phyloP scores from a whole-genome alignment of 2,888 invertebrate genomes.

The Mythimna lalbum region DNA sequence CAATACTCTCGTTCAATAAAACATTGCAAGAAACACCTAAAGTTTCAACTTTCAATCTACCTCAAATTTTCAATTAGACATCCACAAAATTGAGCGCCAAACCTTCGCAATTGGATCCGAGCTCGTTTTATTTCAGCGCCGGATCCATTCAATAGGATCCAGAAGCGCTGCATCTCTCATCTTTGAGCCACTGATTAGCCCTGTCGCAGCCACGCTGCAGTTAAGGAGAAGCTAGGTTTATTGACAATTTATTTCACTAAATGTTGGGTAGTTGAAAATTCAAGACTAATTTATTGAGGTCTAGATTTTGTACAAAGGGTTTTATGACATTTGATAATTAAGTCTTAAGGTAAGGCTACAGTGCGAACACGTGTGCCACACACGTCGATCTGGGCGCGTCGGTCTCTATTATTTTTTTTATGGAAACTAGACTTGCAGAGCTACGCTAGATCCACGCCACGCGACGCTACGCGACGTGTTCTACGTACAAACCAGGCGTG shows the following conservation, averaged over 20 bases:
- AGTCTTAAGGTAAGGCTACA: too few relatives aligned
- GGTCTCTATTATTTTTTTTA: too few relatives aligned
- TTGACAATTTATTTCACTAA: slow-evolving; percentile 12
- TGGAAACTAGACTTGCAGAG: too few relatives aligned
- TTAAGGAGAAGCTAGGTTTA: slow-evolving; percentile 44
- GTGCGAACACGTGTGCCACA: too few relatives aligned
- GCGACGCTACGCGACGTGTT: too few relatives aligned
- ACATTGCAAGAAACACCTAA: not conserved
- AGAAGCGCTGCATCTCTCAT: slow-evolving; percentile 63
- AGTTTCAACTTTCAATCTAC: not conserved
- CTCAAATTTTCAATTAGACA: slow-evolving; percentile 39
- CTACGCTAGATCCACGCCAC: too few relatives aligned
- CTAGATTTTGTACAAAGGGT: not conserved
- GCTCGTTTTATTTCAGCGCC: slow-evolving; percentile 54
- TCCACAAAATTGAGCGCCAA: slow-evolving; percentile 23
- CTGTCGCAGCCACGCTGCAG: slow-evolving; percentile 61
- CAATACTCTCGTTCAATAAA: not conserved
- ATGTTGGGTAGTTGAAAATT: slow-evolving; percentile 7
- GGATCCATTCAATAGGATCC: slow-evolving; percentile 48
- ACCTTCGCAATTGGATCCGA: slow-evolving; percentile 35
- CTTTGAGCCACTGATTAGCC: slow-evolving; percentile 62
- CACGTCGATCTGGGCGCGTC: too few relatives aligned
- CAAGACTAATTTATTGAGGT: not conserved
- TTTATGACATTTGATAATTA: too few relatives aligned
- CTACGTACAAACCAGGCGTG: too few relatives aligned